A percentile compares a stretch with the other conserved stretches of the same genome.
Evolutionary conservation across 2,797 vertebrate genomes (phyloP).

Genomic region (Glossophaga mutica): DNA sequence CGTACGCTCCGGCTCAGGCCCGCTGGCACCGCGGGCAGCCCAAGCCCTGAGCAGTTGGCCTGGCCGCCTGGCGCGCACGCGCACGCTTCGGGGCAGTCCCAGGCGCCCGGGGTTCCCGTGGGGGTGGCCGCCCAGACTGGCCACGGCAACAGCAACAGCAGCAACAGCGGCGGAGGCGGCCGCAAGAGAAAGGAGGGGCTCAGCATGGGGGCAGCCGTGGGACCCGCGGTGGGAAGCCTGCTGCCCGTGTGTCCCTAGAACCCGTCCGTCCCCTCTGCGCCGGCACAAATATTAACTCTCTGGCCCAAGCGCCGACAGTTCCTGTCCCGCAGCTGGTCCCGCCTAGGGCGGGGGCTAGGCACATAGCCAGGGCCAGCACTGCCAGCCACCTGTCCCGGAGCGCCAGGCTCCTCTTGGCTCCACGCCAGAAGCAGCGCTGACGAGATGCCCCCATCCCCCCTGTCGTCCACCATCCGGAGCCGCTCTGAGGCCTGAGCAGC

Average conservation of each 20-base stretch:
- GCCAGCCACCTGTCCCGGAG: slow-evolving; percentile 55
- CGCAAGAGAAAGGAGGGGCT: background rate
- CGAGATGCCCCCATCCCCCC: background rate
- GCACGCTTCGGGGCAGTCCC: slow-evolving; percentile 75
- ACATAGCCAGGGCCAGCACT: background rate
- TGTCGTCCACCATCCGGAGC: background rate
- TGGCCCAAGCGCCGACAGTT: background rate
- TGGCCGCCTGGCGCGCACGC: slow-evolving; percentile 52
- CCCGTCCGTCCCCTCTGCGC: background rate
- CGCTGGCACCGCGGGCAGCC: slow-evolving; percentile 73
- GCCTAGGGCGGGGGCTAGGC: slow-evolving; percentile 53
- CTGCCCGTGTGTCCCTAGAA: background rate
- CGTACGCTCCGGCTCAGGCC: slow-evolving; percentile 64
- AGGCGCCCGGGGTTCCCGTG: fast-evolving
- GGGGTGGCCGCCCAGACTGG: background rate
- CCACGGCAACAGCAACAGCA: background rate
- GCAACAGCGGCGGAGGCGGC: background rate
- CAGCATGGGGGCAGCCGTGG: background rate
- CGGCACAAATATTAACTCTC: background rate
- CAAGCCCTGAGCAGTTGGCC: slow-evolving; percentile 75
- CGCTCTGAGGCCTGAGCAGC: background rate
- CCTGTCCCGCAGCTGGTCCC: slow-evolving; percentile 44
- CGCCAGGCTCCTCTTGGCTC: background rate
- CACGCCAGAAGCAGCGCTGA: background rate
- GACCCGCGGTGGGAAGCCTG: background rate